These are phyloP conservation scores for Parambassis ranga DNA, from an alignment of 2,797 vertebrate genomes.

Conservation along the genomic window DNA sequence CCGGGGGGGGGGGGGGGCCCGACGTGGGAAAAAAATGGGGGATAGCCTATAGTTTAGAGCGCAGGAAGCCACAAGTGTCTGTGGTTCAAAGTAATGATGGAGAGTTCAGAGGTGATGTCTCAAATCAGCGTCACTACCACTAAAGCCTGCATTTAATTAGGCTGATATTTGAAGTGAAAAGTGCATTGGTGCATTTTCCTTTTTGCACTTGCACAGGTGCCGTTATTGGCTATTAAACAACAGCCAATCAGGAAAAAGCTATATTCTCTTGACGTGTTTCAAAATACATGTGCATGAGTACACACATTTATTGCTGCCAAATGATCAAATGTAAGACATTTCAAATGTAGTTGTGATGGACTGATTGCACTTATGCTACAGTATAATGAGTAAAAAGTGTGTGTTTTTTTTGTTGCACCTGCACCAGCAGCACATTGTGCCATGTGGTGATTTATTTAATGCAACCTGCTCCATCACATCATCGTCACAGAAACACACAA, in stretches of 20 bases:
- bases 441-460: background rate
- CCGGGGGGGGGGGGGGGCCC: background rate
- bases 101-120: conserved; percentile 2
- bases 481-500: too few relatives aligned
- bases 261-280: too few relatives aligned
- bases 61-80: conserved; percentile 27
- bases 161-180: background rate
- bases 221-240: background rate
- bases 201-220: background rate
- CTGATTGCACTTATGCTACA: too few relatives aligned
- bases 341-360: too few relatives aligned
- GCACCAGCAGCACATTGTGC: background rate
- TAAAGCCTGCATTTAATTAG: background rate
- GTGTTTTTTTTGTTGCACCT: too few relatives aligned
- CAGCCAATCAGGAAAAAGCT: background rate
- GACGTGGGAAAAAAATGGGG: background rate
- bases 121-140: conserved; percentile 1
- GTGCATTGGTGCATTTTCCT: background rate
- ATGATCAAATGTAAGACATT: too few relatives aligned
- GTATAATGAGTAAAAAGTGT: too few relatives aligned
- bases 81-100: background rate
- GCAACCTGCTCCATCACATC: background rate
- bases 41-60: background rate
- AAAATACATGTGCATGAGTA: too few relatives aligned
- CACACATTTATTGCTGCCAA: too few relatives aligned